These are phyloP conservation scores for Tachina grossa DNA, from an alignment of 2,888 invertebrate species.

Conservation along the genomic window DNA sequence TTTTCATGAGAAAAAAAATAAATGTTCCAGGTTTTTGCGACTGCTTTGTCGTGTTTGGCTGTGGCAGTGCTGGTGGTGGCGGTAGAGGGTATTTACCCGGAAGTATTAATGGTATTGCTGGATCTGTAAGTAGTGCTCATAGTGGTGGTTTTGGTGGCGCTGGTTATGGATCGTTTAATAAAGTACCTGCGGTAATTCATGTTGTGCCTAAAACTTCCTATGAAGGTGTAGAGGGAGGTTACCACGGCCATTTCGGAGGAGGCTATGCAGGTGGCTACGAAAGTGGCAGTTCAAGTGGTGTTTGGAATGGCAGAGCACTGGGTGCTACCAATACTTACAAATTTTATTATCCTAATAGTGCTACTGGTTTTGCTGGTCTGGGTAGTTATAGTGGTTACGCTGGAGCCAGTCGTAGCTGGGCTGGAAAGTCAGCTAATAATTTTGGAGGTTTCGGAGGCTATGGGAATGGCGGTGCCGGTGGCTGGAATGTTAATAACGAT, in stretches of 20 bases:
- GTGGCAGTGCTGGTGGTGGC: constrained; percentile 46
- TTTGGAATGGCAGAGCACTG: constrained; percentile 37
- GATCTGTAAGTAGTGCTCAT: constrained; percentile 8
- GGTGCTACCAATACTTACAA: background rate
- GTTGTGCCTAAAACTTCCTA: background rate
- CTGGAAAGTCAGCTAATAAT: constrained; percentile 27
- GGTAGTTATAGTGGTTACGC: constrained; percentile 36
- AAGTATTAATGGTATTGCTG: constrained; percentile 28
- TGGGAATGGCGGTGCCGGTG: constrained; percentile 81
- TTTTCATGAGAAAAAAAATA: background rate
- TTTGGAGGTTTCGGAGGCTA: constrained; percentile 16
- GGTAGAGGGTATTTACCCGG: constrained; percentile 32
- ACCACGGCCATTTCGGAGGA: constrained; percentile 17
- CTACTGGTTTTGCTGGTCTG: constrained; percentile 29
- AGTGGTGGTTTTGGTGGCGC: constrained; percentile 53
- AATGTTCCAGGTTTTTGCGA: constrained; percentile 35
- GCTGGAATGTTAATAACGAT: constrained; percentile 41
- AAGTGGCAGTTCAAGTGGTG: constrained; percentile 23
- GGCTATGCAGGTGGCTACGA: constrained; percentile 38
- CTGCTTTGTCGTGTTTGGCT: constrained; percentile 33
- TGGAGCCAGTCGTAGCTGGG: constrained; percentile 34
- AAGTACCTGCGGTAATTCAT: constrained; percentile 25
- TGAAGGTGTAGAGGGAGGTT: constrained; percentile 19
- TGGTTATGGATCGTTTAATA: background rate
- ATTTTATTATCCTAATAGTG: constrained; percentile 13